Evolutionary conservation across 2,888 invertebrate species (phyloP), one percentile per base, ranked within the genome.

Genomic region (Apamea crenata): DNA sequence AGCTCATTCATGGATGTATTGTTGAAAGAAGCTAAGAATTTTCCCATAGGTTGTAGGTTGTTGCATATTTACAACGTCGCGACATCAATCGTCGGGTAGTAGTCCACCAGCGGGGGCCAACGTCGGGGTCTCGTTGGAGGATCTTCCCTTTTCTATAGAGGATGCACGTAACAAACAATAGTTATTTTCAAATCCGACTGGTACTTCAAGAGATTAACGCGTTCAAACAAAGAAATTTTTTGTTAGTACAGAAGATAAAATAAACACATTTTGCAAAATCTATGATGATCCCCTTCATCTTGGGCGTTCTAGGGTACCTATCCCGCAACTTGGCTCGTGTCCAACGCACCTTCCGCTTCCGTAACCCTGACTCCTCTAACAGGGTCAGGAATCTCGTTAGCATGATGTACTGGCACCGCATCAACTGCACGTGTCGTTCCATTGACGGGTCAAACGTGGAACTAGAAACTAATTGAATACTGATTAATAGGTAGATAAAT

Each of bases 391-490:
- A 67, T 40, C 77, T 80, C 61, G 63, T 78, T 87, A 80, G 32
- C 81, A 79, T 70, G 83, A 72, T 86, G 63, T n/a, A 70, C 81
- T 88, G 88, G 88, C 87, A 85, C n/a, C 25, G 69, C 79, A 71
- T 85, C 88, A 88, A 85, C 40, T 70, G 74, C 81, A 84, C 85
- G 87, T 85, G 68, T 71, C 40, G 71, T 25, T 25, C 47, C 56
- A 71, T 71, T 59, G 44, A 29, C 0, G 2, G 79, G 75, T 74
- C 79, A 75, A 59, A 71, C 74, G 44, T 67, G 71, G 36, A 21
- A 68, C 76, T 14, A 25, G 7, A 14, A 12, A 59, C 40, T 84
- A 82, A 87, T 89, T 81, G 72, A 70, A 77, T 78, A 81, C 66
- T 89, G 66, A 86, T 86, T 84, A 86, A 36, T 73, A 65, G 3